Conservation (phyloP, 2,888 invertebrate genomes). For the Actias luna region DNA sequence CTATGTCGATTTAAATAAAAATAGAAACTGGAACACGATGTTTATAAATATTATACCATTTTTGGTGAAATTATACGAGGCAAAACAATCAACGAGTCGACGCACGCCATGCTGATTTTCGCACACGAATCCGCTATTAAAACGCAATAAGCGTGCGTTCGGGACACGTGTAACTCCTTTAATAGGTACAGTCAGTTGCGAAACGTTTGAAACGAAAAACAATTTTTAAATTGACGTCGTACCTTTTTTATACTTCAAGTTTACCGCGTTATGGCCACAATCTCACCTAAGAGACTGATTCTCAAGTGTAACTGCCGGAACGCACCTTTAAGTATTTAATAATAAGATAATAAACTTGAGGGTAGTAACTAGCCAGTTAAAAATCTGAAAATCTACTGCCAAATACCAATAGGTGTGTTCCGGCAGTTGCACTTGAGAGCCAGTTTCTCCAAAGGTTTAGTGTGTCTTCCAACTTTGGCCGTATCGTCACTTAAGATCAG, state of each 20-base stretch:
- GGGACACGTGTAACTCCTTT: slow-evolving; percentile 17
- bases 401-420: too few relatives aligned
- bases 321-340: too few relatives aligned
- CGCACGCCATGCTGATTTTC: slow-evolving; percentile 18
- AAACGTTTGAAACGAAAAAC: not conserved
- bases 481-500: too few relatives aligned
- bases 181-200: slow-evolving; percentile 12
- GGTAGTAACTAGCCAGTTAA: too few relatives aligned
- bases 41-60: not conserved
- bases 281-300: too few relatives aligned
- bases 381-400: too few relatives aligned
- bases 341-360: too few relatives aligned
- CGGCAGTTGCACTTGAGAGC: too few relatives aligned
- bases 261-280: too few relatives aligned
- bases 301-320: too few relatives aligned
- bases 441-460: too few relatives aligned
- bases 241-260: not conserved
- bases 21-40: not conserved
- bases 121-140: slow-evolving; percentile 22
- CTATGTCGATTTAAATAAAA: not conserved
- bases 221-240: not conserved
- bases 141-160: slow-evolving; percentile 22
- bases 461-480: too few relatives aligned
- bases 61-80: slow-evolving; percentile 7
- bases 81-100: slow-evolving; percentile 13